These are phyloP conservation scores for Pseudopodoces humilis DNA, from an alignment of 2,113 vertebrate genomes.

Conservation along the genomic window DNA sequence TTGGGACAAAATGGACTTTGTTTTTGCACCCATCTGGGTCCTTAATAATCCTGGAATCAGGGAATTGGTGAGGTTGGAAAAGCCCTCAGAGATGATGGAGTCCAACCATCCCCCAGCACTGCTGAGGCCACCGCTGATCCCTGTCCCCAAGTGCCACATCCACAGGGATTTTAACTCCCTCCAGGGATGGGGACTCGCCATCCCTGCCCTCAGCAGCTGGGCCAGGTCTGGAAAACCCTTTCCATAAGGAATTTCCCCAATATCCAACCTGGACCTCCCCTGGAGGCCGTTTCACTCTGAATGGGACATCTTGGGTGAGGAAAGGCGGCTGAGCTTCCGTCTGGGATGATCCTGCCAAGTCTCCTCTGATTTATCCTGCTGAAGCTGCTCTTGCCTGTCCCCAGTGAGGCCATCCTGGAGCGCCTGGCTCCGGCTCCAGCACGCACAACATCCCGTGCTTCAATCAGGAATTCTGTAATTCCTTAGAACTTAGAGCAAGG, in stretches of 20 bases:
- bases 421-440: neutral
- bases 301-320: neutral
- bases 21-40: accelerated
- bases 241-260: neutral
- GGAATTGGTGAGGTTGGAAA: neutral
- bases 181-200: accelerated
- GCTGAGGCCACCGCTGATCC: neutral
- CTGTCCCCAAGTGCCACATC: neutral
- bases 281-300: no score
- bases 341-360: neutral
- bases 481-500: neutral
- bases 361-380: neutral
- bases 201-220: neutral
- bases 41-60: neutral
- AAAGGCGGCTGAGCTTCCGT: accelerated
- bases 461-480: neutral
- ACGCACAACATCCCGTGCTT: neutral
- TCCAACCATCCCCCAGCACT: neutral
- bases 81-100: neutral
- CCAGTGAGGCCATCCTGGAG: neutral
- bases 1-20: neutral
- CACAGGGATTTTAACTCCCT: neutral
- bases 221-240: neutral
- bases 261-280: neutral
- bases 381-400: neutral